Conservation (phyloP, 2,113 vertebrate genomes). For the Sinocyclocheilus anophthalmus region DNA sequence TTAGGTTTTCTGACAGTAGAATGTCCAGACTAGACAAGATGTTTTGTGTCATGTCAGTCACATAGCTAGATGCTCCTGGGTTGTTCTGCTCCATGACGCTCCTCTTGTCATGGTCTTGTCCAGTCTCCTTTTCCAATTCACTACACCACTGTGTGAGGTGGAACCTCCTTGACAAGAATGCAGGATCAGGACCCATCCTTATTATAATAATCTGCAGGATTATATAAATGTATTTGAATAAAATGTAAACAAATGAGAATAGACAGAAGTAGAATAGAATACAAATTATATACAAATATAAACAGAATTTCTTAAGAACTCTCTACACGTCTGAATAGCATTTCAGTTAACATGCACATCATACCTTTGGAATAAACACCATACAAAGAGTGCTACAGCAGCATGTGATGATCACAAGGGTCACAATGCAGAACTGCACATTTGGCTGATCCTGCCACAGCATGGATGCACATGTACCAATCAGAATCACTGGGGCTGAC, state of each 20-base stretch:
- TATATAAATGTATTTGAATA: neutral
- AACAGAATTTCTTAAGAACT: too few relatives aligned
- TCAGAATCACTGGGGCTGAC: constrained; percentile 83
- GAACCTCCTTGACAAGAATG: constrained; percentile 82
- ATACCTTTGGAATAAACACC: constrained; percentile 87
- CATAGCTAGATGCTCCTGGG: constrained; percentile 79
- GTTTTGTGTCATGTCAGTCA: constrained; percentile 75
- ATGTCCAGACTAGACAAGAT: constrained; percentile 80
- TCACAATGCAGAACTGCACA: constrained; percentile 86
- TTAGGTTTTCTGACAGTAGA: constrained; percentile 83
- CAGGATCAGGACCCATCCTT: constrained; percentile 83
- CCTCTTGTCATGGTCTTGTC: neutral
- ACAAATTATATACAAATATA: neutral
- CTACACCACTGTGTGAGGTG: constrained; percentile 83
- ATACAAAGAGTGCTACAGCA: constrained; percentile 82
- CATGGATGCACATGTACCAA: constrained; percentile 79
- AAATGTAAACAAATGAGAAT: neutral
- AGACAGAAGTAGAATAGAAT: neutral
- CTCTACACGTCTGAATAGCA: neutral
- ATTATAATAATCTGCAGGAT: constrained; percentile 81
- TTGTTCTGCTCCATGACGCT: constrained; percentile 76
- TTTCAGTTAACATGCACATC: neutral
- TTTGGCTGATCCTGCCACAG: constrained; percentile 86
- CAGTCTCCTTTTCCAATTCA: neutral
- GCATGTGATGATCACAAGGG: constrained; percentile 87